Evolutionary conservation across 2,797 vertebrate species (phyloP).

Genomic region (Chelon labrosus): DNA sequence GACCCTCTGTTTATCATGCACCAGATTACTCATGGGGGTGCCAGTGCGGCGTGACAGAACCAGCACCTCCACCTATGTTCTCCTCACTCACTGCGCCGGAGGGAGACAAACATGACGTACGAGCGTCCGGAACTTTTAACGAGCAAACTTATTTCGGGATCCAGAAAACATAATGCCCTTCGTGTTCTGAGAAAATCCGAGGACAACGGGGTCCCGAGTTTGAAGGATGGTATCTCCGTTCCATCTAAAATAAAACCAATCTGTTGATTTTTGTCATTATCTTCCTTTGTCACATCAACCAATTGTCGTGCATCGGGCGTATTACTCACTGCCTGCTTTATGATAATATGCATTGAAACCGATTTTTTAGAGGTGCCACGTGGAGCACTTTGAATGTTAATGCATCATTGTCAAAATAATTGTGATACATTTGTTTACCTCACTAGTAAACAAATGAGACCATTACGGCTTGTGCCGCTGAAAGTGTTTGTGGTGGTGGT

Average conservation of each 20-base stretch:
- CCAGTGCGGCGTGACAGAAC: conserved; percentile 66
- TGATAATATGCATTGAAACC: conserved; percentile 55
- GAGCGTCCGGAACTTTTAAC: conserved; percentile 63
- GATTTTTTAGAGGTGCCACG: conserved; percentile 59
- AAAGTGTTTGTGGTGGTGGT: conserved; percentile 36
- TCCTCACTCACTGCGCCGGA: conserved; percentile 45
- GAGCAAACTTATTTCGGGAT: conserved; percentile 66
- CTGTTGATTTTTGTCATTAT: conserved; percentile 60
- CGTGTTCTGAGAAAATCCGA: conserved; percentile 16
- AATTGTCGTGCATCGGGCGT: neutral
- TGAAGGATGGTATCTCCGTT: conserved; percentile 39
- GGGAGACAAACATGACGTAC: conserved; percentile 66
- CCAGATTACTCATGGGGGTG: conserved; percentile 78
- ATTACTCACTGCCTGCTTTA: conserved; percentile 67
- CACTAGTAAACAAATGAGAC: conserved; percentile 67
- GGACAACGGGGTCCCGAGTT: neutral
- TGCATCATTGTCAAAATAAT: conserved; percentile 74
- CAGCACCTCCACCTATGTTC: conserved; percentile 68
- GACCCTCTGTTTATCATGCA: conserved; percentile 83
- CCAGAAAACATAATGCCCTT: conserved; percentile 48
- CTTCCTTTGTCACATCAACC: conserved; percentile 39
- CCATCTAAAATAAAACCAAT: conserved; percentile 41
- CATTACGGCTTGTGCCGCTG: conserved; percentile 35
- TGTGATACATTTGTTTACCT: conserved; percentile 76
- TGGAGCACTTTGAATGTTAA: conserved; percentile 65